A percentile compares a stretch with the other conserved stretches of the same genome.
Evolutionary conservation across 2,888 invertebrate species (phyloP).

Genomic region (Andrena haemorrhoa): DNA sequence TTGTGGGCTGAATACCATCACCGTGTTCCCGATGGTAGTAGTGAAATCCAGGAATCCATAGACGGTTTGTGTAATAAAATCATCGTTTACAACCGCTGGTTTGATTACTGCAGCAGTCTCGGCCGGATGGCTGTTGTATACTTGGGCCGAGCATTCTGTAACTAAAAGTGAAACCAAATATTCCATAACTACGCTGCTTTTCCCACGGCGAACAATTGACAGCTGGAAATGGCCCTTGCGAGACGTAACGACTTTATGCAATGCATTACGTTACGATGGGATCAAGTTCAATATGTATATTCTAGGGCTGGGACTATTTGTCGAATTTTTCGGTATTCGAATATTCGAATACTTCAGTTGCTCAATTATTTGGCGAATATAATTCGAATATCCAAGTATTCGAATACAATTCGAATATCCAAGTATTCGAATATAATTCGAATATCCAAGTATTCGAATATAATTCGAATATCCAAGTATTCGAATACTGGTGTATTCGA

Average conservation of each 20-base stretch:
- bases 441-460: no score
- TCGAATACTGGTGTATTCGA: no score
- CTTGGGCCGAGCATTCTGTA: conserved; percentile 72
- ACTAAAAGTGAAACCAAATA: conserved; percentile 62
- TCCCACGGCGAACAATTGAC: conserved; percentile 7
- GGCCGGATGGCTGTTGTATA: conserved; percentile 70
- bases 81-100: conserved; percentile 72
- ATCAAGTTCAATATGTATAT: no score
- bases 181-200: conserved; percentile 15
- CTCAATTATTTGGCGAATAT: no score
- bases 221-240: conserved; percentile 3
- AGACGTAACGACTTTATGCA: conserved; percentile 18
- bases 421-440: no score
- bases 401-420: no score
- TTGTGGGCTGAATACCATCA: conserved; percentile 97
- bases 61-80: conserved; percentile 94
- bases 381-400: no score
- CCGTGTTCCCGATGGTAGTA: conserved; percentile 96
- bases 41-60: conserved; percentile 97
- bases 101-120: conserved; percentile 58
- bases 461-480: no score
- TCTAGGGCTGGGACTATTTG: no score
- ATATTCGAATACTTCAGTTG: no score
- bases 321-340: no score
- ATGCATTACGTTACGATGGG: background rate